Conservation (phyloP, 2,797 vertebrate genomes). For the Antrozous pallidus region DNA sequence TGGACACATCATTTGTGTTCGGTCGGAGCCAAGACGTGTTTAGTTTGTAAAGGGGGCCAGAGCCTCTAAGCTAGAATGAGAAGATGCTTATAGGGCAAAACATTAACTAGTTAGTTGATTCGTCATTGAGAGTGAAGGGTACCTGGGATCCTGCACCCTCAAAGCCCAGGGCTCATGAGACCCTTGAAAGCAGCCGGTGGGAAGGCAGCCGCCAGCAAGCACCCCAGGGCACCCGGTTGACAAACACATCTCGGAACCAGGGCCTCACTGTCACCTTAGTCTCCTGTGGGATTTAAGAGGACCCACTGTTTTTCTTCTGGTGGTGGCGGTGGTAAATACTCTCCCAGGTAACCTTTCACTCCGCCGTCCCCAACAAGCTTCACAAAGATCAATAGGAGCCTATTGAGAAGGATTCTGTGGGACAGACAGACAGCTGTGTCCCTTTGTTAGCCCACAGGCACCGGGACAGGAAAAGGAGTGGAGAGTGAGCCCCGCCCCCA, state of each 20-base stretch:
- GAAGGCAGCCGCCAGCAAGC: background rate
- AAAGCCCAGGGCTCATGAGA: conserved; percentile 23
- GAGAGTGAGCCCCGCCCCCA: background rate
- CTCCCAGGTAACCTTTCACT: background rate
- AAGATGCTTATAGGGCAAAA: conserved; percentile 63
- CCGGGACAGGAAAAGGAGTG: background rate
- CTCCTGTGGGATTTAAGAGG: background rate
- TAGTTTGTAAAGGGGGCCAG: conserved; percentile 58
- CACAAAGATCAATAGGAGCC: background rate
- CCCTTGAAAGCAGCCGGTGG: conserved; percentile 10
- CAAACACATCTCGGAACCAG: background rate
- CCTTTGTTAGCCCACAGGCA: background rate
- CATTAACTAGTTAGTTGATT: background rate
- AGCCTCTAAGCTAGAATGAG: conserved; percentile 61
- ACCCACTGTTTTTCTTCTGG: background rate
- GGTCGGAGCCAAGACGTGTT: conserved; percentile 28
- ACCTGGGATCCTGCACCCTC: conserved; percentile 9
- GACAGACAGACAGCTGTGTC: background rate
- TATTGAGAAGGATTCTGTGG: background rate
- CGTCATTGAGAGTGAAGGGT: conserved; percentile 26
- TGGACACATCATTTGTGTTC: conserved; percentile 51
- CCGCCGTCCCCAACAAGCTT: background rate
- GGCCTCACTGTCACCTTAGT: background rate
- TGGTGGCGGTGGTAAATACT: background rate
- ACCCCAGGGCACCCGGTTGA: background rate